phyloP scores from a whole-genome alignment of 2,888 invertebrate genomes.

The Temnothorax ravouxi region DNA sequence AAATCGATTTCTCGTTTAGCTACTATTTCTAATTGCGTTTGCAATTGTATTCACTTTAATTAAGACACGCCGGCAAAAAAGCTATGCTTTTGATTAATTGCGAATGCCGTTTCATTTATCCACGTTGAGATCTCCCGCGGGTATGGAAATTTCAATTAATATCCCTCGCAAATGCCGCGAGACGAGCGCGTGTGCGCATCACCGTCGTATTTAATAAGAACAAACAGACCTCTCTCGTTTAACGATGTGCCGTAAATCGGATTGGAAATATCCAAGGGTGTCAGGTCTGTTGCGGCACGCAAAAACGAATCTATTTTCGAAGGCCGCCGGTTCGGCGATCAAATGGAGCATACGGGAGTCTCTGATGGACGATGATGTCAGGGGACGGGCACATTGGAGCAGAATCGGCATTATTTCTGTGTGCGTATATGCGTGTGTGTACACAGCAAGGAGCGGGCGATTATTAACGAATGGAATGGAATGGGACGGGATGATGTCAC shows the following conservation, averaged over 20 bases:
- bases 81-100: slow-evolving; percentile 27
- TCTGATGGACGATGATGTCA: slow-evolving; percentile 71
- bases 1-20: slow-evolving; percentile 10
- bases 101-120: slow-evolving; percentile 3
- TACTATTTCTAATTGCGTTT: slow-evolving; percentile 19
- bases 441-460: slow-evolving; percentile 12
- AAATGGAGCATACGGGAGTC: slow-evolving; percentile 54
- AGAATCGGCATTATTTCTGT: slow-evolving; percentile 29
- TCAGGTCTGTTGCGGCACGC: slow-evolving; percentile 45
- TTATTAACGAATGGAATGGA: slow-evolving; percentile 66
- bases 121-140: slow-evolving; percentile 1
- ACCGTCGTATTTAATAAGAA: slow-evolving; percentile 37
- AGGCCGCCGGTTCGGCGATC: slow-evolving; percentile 60
- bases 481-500: slow-evolving; percentile 69
- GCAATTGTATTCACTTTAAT: slow-evolving; percentile 31
- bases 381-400: slow-evolving; percentile 29
- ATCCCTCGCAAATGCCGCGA: neutral
- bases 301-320: slow-evolving; percentile 76
- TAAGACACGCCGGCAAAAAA: slow-evolving; percentile 9
- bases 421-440: neutral
- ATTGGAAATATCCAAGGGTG: slow-evolving; percentile 39
- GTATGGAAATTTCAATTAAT: slow-evolving; percentile 48
- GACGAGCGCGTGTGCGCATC: slow-evolving; percentile 1
- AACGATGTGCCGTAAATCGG: slow-evolving; percentile 30
- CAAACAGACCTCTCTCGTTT: slow-evolving; percentile 12